Evolutionary conservation across 2,797 vertebrate species (phyloP), one percentile per base, ranked within the genome.

Genomic region (Sebastes vulpes): DNA sequence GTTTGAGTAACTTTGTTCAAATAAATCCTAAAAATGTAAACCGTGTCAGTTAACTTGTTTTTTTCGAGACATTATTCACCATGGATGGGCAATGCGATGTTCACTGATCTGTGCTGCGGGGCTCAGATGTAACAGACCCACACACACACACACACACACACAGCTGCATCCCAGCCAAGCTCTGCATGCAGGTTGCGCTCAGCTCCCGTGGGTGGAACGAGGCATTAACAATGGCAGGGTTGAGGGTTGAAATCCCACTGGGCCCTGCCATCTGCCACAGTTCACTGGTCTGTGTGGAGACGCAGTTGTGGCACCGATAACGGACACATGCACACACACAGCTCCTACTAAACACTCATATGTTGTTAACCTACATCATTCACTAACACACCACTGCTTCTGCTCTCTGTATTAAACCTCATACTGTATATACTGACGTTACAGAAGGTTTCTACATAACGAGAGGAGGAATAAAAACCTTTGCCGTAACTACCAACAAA

Each of bases 231-330:
- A 84, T 20, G 74, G 59, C 70, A 29, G 29, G 76, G 90, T 89
- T 85, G 88, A 72, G 87, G 87, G 88, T 91, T 84, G 65, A 83
- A 80, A 88, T 88, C 87, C 86, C 83, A 76, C 52, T 5, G 85
- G 79, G 76, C 31, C 11, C 3, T 10, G 65, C 68, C 81, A 81
- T 92, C 85, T 82, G 83, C 50, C 74, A 75, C 66, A 79, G 77
- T 50, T 86, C 86, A 81, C 75, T 82, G 88, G 77, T 86, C 79
- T 73, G 79, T 54, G 65, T 16, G 46, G 66, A 65, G 76, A 53
- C 21, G 20, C 58, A 66, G 76, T 85, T 78, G 64, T 75, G 72
- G 66, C 54, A 50, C 6, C 1, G 32, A 65, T 38, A 46, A 77
- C 56, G 10, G n/a, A 56, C 57, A 69, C 32, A 31, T 6, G 11